Conservation (phyloP, 2,113 vertebrate species). For the Heliornis fulica region DNA sequence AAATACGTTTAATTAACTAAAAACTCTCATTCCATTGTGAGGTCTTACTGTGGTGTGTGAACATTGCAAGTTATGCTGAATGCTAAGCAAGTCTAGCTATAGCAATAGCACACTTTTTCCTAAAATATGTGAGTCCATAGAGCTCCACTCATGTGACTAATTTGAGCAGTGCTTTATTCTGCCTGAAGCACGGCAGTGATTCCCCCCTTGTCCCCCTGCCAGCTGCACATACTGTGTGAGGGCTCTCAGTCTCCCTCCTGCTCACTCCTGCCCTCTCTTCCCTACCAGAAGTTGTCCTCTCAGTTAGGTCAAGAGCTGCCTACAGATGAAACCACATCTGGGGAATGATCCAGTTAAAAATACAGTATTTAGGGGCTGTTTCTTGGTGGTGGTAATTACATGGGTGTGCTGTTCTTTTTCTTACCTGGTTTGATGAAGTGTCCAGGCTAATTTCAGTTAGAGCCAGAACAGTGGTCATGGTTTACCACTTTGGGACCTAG, state of each 20-base stretch:
- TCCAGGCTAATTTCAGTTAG: background rate
- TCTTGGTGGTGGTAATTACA: background rate
- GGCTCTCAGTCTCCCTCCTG: accelerated
- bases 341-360: background rate
- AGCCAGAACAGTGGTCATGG: background rate
- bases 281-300: background rate
- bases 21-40: background rate
- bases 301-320: background rate
- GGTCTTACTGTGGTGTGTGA: background rate
- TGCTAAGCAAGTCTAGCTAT: background rate
- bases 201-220: background rate
- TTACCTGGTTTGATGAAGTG: background rate
- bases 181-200: background rate
- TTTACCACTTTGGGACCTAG: background rate
- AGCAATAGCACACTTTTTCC: background rate
- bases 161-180: background rate
- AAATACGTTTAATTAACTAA: slow-evolving; percentile 19
- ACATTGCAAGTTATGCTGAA: background rate
- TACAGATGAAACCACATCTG: background rate
- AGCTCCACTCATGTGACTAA: background rate
- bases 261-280: background rate
- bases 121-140: background rate
- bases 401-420: background rate
- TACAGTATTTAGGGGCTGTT: background rate
- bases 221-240: background rate